phyloP scores from a whole-genome alignment of 37 sponge, comb jelly and placozoan species.

The Aplysina aerophoba region DNA sequence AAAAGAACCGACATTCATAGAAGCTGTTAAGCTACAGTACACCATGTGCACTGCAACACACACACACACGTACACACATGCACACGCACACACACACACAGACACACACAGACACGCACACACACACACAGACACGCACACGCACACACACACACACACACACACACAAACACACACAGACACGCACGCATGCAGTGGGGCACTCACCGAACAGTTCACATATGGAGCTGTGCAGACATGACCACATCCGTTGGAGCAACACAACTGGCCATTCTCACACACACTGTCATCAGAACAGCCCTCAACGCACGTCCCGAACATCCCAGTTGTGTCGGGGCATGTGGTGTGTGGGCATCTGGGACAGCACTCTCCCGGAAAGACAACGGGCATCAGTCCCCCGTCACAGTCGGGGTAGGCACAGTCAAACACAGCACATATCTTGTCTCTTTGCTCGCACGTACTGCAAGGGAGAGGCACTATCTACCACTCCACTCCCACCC shows the following conservation, averaged over 20 bases:
- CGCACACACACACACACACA: slow-evolving; percentile 27
- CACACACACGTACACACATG: too few species aligned
- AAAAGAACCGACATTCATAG: too few species aligned
- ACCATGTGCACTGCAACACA: too few species aligned
- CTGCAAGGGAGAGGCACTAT: too few species aligned
- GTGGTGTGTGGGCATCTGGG: slow-evolving; percentile 15
- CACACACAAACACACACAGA: not conserved
- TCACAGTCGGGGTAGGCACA: not conserved
- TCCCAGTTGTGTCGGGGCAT: not conserved
- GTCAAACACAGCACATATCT: not conserved
- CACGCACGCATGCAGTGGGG: not conserved
- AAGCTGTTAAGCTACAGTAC: too few species aligned
- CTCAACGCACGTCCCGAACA: not conserved
- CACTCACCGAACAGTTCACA: not conserved
- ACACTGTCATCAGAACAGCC: not conserved
- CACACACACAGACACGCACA: slow-evolving; percentile 8
- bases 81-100: too few species aligned
- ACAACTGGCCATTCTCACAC: slow-evolving; percentile 34
- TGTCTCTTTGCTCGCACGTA: too few species aligned
- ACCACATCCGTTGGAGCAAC: slow-evolving; percentile 82
- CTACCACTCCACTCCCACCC: too few species aligned
- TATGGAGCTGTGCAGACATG: slow-evolving; percentile 29
- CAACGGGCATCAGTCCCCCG: slow-evolving; percentile 41
- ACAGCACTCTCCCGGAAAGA: slow-evolving; percentile 63
- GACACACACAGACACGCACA: not conserved